Evolutionary conservation across 1,140 invertebrate genomes (phyloP).

Genomic region (Sycophila sp.): DNA sequence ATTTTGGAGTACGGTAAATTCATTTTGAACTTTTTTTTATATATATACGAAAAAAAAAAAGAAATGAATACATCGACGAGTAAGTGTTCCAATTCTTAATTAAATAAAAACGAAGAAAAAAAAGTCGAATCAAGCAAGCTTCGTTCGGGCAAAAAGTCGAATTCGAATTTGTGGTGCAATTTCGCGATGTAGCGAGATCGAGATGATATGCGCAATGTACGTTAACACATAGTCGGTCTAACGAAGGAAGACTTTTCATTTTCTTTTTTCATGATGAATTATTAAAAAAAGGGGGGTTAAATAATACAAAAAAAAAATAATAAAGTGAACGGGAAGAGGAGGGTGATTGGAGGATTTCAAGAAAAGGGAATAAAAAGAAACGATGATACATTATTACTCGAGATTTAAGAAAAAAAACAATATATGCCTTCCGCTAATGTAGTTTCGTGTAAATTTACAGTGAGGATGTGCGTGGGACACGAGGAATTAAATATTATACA

Average conservation of each 20-base stretch:
- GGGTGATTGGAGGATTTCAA: neutral
- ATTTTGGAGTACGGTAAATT: too few relatives aligned
- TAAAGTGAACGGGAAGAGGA: too few relatives aligned
- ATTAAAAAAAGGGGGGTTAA: neutral
- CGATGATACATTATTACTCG: neutral
- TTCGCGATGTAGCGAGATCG: neutral
- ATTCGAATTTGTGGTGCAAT: conserved; percentile 3
- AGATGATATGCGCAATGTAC: neutral
- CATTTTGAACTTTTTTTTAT: too few relatives aligned
- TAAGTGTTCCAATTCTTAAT: too few relatives aligned
- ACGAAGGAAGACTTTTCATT: neutral
- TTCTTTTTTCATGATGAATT: neutral
- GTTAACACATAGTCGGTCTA: conserved; percentile 6
- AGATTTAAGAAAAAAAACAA: conserved; percentile 28
- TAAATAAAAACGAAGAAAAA: too few relatives aligned
- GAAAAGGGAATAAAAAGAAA: neutral
- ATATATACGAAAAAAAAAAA: too few relatives aligned
- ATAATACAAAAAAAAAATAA: neutral
- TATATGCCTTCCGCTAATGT: conserved; percentile 36
- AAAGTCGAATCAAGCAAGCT: too few relatives aligned
- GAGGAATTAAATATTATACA: conserved; percentile 6
- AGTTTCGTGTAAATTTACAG: conserved; percentile 27
- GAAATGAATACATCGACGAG: too few relatives aligned
- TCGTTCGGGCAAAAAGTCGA: too few relatives aligned
- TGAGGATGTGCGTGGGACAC: neutral